Percentiles rank a stretch among this genome's conserved stretches.
These are phyloP conservation scores for Eupithecia tripunctaria DNA, from an alignment of 2,888 invertebrate genomes.

Conservation along the genomic window DNA sequence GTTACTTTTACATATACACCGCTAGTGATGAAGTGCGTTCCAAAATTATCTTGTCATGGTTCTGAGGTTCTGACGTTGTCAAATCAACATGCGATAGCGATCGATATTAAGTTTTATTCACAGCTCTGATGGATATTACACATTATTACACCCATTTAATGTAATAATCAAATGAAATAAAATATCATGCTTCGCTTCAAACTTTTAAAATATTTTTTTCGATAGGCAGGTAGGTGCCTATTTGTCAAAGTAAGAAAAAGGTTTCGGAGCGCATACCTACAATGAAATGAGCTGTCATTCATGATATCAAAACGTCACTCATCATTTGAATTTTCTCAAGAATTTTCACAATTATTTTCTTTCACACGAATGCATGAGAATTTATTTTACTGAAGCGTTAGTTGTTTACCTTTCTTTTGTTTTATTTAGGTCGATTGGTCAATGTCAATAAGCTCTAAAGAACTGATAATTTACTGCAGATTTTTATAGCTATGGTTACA, in stretches of 20 bases:
- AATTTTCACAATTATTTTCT: neutral
- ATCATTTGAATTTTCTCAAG: neutral
- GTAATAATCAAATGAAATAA: neutral
- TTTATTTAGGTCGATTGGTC: neutral
- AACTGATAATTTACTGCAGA: conserved; percentile 18
- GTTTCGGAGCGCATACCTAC: conserved; percentile 52
- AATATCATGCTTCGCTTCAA: neutral
- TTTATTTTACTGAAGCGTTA: conserved; percentile 5
- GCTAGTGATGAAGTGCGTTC: conserved; percentile 45
- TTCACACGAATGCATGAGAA: neutral
- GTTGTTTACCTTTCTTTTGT: conserved; percentile 6
- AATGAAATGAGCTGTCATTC: conserved; percentile 10
- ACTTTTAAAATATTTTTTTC: neutral
- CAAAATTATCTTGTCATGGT: no score
- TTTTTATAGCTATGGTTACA: conserved; percentile 44
- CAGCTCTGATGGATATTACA: neutral
- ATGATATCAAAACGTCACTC: neutral
- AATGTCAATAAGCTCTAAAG: neutral
- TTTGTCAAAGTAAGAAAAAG: neutral
- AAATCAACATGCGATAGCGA: neutral
- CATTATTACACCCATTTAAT: neutral
- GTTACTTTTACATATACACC: no score
- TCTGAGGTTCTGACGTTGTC: neutral
- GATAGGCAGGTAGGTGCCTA: no score
- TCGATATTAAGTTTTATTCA: no score